phyloP scores from a whole-genome alignment of 2,888 invertebrate genomes.

The Acanthopleura granulata region DNA sequence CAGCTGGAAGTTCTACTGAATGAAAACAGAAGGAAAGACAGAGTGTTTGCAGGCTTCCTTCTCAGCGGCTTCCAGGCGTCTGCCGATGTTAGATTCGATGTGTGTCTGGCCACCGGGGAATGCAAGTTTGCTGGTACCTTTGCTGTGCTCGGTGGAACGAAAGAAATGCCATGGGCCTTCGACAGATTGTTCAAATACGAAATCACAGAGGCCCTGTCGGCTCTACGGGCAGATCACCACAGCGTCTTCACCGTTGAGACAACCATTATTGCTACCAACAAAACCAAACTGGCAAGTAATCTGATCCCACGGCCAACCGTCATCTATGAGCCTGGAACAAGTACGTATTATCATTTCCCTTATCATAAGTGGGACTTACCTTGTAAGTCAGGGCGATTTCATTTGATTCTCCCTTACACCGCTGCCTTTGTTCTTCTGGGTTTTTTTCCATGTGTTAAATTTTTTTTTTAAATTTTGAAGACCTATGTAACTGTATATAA shows the following conservation, averaged over 20 bases:
- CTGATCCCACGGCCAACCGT: constrained; percentile 31
- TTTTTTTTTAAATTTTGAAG: no score
- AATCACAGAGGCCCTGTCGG: constrained; percentile 33
- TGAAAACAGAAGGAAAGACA: constrained; percentile 28
- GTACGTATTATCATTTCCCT: neutral
- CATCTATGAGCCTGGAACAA: constrained; percentile 27
- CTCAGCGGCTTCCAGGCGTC: constrained; percentile 29
- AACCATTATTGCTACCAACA: constrained; percentile 28
- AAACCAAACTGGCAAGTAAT: constrained; percentile 24
- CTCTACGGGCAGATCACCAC: constrained; percentile 29
- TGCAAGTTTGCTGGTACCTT: constrained; percentile 38
- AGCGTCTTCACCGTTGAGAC: constrained; percentile 28
- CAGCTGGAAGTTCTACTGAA: constrained; percentile 25
- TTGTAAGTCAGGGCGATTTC: no score
- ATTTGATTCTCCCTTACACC: no score
- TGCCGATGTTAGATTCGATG: constrained; percentile 33
- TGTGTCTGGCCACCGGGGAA: constrained; percentile 27
- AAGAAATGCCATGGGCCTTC: constrained; percentile 38
- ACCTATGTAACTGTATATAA: no score
- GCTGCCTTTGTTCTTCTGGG: no score
- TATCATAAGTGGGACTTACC: no score
- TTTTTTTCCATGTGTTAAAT: no score
- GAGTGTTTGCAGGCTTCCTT: constrained; percentile 37
- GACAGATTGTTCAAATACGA: constrained; percentile 39
- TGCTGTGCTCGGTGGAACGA: constrained; percentile 34